Conservation (phyloP, 2,888 invertebrate genomes). For the Drosophila demipolita region DNA sequence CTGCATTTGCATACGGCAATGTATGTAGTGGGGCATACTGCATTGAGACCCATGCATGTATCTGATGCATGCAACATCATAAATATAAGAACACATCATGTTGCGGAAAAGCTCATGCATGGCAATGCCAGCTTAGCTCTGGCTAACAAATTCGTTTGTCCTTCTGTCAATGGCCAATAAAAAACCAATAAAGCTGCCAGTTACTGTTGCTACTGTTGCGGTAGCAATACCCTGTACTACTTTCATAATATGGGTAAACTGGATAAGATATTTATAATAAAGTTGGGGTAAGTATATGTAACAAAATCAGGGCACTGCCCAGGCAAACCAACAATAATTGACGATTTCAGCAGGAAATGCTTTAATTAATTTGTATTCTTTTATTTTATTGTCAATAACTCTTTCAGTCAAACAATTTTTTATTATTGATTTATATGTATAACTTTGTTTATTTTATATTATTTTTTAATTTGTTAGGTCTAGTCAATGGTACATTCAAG, state of each 20-base stretch:
- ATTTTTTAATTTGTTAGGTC: too few relatives aligned
- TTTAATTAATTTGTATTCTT: background rate
- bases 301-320: background rate
- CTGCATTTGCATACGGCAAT: slow-evolving; percentile 67
- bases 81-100: slow-evolving; percentile 55
- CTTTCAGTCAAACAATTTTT: background rate
- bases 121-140: slow-evolving; percentile 36
- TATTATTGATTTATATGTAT: background rate
- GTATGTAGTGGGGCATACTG: slow-evolving; percentile 25
- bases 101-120: slow-evolving; percentile 47
- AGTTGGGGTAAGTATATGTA: background rate
- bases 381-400: background rate
- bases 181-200: slow-evolving; percentile 81
- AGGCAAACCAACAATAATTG: background rate
- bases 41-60: slow-evolving; percentile 15
- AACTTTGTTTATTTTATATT: too few relatives aligned
- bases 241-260: background rate
- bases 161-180: slow-evolving; percentile 84
- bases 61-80: slow-evolving; percentile 62
- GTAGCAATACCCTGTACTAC: slow-evolving; percentile 2
- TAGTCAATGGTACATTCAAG: background rate
- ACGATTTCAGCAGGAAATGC: background rate
- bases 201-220: slow-evolving; percentile 33
- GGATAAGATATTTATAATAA: background rate
- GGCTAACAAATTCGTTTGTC: slow-evolving; percentile 80